These are phyloP conservation scores for Leptinotarsa juncta DNA, from an alignment of 2,888 invertebrate genomes.

Conservation along the genomic window DNA sequence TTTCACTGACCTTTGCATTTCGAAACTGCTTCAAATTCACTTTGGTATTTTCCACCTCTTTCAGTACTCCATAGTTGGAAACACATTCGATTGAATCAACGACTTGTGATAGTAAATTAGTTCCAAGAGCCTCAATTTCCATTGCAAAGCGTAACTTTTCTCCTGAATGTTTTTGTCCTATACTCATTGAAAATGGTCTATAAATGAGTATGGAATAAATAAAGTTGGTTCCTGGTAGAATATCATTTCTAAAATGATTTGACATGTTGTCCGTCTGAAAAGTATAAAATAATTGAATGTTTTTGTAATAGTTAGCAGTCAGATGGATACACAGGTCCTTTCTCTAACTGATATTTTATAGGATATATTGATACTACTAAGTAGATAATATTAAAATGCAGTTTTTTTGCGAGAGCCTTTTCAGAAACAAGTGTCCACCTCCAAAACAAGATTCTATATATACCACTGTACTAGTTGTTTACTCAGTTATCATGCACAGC, in stretches of 20 bases:
- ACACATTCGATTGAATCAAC: slow-evolving; percentile 81
- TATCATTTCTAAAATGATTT: slow-evolving; percentile 32
- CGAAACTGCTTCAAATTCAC: slow-evolving; percentile 45
- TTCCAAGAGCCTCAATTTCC: slow-evolving; percentile 74
- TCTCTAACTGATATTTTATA: too few species aligned
- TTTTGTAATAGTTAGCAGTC: neutral
- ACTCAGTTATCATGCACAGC: too few species aligned
- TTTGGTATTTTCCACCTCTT: slow-evolving; percentile 69
- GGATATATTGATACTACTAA: too few species aligned
- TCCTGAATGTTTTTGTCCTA: slow-evolving; percentile 42
- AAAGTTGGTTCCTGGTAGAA: slow-evolving; percentile 51
- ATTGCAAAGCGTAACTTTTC: slow-evolving; percentile 66
- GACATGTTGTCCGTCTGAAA: slow-evolving; percentile 7
- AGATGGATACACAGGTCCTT: too few species aligned
- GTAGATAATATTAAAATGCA: too few species aligned
- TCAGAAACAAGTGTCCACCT: too few species aligned
- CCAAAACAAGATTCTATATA: too few species aligned
- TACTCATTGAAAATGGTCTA: slow-evolving; percentile 49
- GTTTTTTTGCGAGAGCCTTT: too few species aligned
- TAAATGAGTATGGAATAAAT: slow-evolving; percentile 51
- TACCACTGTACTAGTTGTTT: too few species aligned
- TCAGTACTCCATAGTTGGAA: slow-evolving; percentile 74
- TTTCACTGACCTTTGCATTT: slow-evolving; percentile 48
- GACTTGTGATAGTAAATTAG: slow-evolving; percentile 76
- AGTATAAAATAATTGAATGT: neutral